A percentile compares a stretch with the other conserved stretches of the same genome.
Conservation (phyloP, 1,140 invertebrate genomes). For the Drosophila nigromelanica region DNA sequence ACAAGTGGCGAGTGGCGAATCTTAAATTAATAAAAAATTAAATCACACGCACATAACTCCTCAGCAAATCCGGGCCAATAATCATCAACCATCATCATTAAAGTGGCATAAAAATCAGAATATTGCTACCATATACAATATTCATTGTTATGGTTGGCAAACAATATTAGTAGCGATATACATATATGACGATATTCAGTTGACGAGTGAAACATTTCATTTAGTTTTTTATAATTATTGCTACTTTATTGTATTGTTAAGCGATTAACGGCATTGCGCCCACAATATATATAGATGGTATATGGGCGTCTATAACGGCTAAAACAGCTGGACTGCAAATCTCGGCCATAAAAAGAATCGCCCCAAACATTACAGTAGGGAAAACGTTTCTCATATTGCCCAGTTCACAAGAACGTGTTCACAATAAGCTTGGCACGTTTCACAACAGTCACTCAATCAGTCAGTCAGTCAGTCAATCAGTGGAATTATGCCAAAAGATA, state of each 20-base stretch:
- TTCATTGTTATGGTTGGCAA: slow-evolving; percentile 65
- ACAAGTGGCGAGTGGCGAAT: slow-evolving; percentile 1
- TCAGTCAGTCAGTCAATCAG: slow-evolving; percentile 33
- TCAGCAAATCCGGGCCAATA: slow-evolving; percentile 28
- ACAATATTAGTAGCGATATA: slow-evolving; percentile 48
- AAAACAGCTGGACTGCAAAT: slow-evolving; percentile 57
- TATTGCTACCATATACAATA: slow-evolving; percentile 78
- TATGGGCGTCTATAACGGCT: not conserved
- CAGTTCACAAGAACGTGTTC: slow-evolving; percentile 34
- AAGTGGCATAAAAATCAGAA: slow-evolving; percentile 80
- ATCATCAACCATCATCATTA: slow-evolving; percentile 66
- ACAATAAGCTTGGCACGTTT: slow-evolving; percentile 46
- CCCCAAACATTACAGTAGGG: slow-evolving; percentile 42
- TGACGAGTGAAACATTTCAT: slow-evolving; percentile 61
- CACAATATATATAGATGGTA: slow-evolving; percentile 44
- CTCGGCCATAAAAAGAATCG: slow-evolving; percentile 71
- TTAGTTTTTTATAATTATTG: slow-evolving; percentile 83
- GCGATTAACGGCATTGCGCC: slow-evolving; percentile 71
- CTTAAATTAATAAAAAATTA: slow-evolving; percentile 7
- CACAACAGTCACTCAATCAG: slow-evolving; percentile 11
- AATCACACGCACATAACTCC: slow-evolving; percentile 17
- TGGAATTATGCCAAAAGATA: slow-evolving; percentile 37
- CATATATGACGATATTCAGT: slow-evolving; percentile 13
- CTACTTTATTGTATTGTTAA: slow-evolving; percentile 83
- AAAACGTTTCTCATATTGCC: slow-evolving; percentile 13